Evolutionary conservation across 2,797 vertebrate genomes (phyloP).

Genomic region (Mormyrops attenuatus): DNA sequence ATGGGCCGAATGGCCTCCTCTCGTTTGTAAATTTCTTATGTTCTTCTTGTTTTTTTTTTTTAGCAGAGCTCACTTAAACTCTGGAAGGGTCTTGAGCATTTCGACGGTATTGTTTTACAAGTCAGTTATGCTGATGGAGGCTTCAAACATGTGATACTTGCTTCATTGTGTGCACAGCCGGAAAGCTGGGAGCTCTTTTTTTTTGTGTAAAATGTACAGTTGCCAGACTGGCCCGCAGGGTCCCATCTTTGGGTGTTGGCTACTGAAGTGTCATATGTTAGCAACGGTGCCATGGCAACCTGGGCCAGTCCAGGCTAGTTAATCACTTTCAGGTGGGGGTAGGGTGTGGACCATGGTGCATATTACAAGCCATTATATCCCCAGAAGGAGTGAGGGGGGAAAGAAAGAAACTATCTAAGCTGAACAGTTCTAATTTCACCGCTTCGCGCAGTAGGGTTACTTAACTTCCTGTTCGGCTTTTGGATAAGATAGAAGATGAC

Average conservation of each 20-base stretch:
- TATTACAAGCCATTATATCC: neutral
- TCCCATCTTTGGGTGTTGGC: constrained; percentile 41
- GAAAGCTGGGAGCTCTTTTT: neutral
- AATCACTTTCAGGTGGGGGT: constrained; percentile 18
- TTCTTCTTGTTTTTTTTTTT: neutral
- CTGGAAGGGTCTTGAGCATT: neutral
- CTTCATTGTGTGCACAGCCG: neutral
- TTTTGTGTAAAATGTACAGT: neutral
- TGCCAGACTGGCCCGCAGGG: constrained; percentile 35
- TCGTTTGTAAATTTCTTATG: too few relatives aligned
- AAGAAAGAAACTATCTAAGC: neutral
- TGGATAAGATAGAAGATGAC: neutral
- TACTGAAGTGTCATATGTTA: constrained; percentile 44
- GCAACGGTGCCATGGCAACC: constrained; percentile 36
- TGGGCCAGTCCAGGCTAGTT: neutral
- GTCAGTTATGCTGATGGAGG: neutral
- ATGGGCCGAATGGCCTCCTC: too few relatives aligned
- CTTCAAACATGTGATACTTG: neutral
- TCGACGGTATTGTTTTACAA: neutral
- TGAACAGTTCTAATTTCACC: neutral
- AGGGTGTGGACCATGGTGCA: constrained; percentile 6
- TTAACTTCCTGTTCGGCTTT: neutral
- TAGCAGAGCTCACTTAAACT: neutral
- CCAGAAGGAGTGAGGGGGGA: neutral
- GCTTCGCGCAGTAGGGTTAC: neutral